Percentiles rank a stretch among this genome's conserved stretches.
phyloP scores from a whole-genome alignment of 2,797 vertebrate species.

The Schizopygopsis pylzovi region DNA sequence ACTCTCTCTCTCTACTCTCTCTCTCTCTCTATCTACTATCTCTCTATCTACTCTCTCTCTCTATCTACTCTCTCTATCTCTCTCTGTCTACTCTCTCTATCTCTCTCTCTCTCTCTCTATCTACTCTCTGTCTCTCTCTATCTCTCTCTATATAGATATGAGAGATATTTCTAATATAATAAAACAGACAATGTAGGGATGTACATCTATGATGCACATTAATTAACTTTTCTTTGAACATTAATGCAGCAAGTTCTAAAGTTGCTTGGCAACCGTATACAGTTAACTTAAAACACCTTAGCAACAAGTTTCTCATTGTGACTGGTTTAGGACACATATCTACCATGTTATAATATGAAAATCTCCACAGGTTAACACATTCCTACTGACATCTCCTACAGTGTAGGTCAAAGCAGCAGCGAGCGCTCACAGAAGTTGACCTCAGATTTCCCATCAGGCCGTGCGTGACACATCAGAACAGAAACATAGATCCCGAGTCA shows the following conservation, averaged over 20 bases:
- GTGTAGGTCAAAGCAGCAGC: slow-evolving; percentile 18
- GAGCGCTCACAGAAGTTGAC: slow-evolving; percentile 17
- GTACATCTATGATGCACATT: not conserved
- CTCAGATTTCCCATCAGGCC: slow-evolving; percentile 37
- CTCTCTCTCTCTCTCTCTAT: too few relatives aligned
- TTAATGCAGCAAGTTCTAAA: not conserved
- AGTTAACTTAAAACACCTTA: not conserved
- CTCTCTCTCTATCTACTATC: too few relatives aligned
- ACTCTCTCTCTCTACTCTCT: too few relatives aligned
- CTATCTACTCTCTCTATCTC: too few relatives aligned
- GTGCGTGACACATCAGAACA: slow-evolving; percentile 41
- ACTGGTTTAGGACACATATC: not conserved
- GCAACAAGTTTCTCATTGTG: not conserved
- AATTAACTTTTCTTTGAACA: not conserved
- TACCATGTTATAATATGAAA: not conserved
- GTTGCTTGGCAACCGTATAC: slow-evolving; percentile 9
- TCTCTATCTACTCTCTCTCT: too few relatives aligned
- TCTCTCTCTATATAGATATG: too few relatives aligned
- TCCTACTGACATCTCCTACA: not conserved
- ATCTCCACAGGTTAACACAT: not conserved
- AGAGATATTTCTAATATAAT: not conserved
- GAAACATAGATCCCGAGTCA: slow-evolving; percentile 65
- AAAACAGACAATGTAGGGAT: not conserved
- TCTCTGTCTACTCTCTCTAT: too few relatives aligned
- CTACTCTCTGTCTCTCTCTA: too few relatives aligned